These are phyloP conservation scores for Picathartes gymnocephalus DNA, from an alignment of 2,113 vertebrate genomes.

Conservation along the genomic window DNA sequence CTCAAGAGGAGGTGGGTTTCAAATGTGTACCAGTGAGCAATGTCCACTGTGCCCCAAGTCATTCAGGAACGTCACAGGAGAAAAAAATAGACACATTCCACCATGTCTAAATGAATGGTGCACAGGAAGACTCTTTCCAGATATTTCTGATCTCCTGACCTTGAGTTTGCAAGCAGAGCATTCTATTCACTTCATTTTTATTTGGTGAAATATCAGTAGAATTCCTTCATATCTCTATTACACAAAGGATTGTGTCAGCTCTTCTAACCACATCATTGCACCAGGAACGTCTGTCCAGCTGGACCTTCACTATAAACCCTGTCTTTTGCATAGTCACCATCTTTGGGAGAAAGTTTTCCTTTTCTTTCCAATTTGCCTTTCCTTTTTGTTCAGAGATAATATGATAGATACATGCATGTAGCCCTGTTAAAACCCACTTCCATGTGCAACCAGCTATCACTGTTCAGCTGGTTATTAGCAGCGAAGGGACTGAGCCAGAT, in stretches of 20 bases:
- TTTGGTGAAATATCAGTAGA: neutral
- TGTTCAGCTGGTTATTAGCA: neutral
- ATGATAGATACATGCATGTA: neutral
- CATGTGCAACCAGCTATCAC: neutral
- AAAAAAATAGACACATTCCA: neutral
- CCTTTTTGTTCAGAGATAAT: neutral
- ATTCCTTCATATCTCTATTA: neutral
- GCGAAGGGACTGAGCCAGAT: neutral
- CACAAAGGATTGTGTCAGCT: constrained; percentile 1
- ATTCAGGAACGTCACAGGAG: neutral
- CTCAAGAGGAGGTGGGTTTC: neutral
- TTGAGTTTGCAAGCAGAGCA: neutral
- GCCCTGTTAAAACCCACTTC: constrained; percentile 2
- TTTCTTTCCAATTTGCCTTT: neutral
- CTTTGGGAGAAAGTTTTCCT: neutral
- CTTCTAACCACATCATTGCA: neutral
- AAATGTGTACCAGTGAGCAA: neutral
- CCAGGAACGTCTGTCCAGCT: neutral
- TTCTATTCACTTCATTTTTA: neutral
- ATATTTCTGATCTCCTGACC: neutral
- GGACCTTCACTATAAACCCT: neutral
- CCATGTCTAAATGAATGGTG: neutral
- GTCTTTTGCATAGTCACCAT: neutral
- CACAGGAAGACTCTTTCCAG: neutral
- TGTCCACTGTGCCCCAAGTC: neutral